phyloP scores from a whole-genome alignment of 1,140 invertebrate genomes.

The Drosophila pruinosa region DNA sequence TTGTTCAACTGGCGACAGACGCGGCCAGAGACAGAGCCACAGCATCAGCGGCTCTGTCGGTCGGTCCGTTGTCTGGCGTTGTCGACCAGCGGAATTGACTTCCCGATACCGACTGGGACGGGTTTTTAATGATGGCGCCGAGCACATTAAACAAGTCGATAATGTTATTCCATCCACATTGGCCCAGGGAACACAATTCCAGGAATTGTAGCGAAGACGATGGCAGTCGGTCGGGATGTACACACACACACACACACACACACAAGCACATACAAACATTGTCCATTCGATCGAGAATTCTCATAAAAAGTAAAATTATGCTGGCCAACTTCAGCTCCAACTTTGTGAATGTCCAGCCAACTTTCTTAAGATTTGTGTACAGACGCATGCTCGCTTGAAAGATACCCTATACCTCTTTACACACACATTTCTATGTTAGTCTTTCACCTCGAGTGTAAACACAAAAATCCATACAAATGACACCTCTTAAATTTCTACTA shows the following conservation, averaged over 20 bases:
- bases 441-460: no score
- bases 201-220: slow-evolving; percentile 65
- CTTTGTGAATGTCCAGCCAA: background rate
- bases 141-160: slow-evolving; percentile 76
- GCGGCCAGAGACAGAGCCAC: slow-evolving; percentile 6
- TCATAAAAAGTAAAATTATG: slow-evolving; percentile 9
- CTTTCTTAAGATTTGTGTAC: background rate
- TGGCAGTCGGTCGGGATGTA: slow-evolving; percentile 32
- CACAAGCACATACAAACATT: background rate
- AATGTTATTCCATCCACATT: slow-evolving; percentile 74
- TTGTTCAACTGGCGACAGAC: slow-evolving; percentile 37
- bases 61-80: background rate
- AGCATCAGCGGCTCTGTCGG: background rate
- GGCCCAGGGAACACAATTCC: slow-evolving; percentile 65
- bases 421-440: background rate
- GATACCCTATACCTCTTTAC: background rate
- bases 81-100: slow-evolving; percentile 49
- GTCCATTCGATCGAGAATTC: slow-evolving; percentile 9
- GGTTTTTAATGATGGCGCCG: slow-evolving; percentile 78
- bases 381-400: background rate
- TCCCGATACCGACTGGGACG: slow-evolving; percentile 59
- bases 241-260: slow-evolving; percentile 1
- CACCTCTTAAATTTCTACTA: no score
- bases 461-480: background rate
- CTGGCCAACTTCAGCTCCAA: background rate